Percentiles rank a stretch among this genome's conserved stretches.
Conservation (phyloP, 2,888 invertebrate species). For the Mesorhabditis belari region DNA sequence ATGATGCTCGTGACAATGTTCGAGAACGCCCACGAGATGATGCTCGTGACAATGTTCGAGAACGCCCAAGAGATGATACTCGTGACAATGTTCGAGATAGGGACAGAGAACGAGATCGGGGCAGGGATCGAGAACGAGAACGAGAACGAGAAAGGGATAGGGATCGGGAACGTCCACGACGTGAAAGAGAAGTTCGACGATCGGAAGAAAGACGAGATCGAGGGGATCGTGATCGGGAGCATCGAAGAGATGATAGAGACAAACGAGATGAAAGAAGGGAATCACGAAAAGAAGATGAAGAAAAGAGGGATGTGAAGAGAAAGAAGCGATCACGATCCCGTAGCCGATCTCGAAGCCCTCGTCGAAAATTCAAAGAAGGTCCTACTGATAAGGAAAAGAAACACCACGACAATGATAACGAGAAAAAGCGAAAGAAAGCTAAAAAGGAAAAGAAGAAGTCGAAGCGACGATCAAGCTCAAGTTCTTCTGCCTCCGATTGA, state of each 20-base stretch:
- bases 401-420: slow-evolving; percentile 2
- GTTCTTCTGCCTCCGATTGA: no score
- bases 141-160: background rate
- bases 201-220: slow-evolving; percentile 2
- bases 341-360: slow-evolving; percentile 8
- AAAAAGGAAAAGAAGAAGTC: slow-evolving; percentile 37
- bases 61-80: slow-evolving; percentile 1
- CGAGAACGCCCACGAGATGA: slow-evolving; percentile 1
- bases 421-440: slow-evolving; percentile 18
- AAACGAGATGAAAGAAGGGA: slow-evolving; percentile 5
- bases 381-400: slow-evolving; percentile 7
- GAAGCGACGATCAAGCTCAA: slow-evolving; percentile 21
- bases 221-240: background rate
- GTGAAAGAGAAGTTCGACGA: slow-evolving; percentile 6
- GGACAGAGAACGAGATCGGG: background rate
- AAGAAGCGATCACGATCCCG: slow-evolving; percentile 4
- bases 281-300: slow-evolving; percentile 1
- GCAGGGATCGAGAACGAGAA: background rate
- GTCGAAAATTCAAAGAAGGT: slow-evolving; percentile 15
- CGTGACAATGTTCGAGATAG: slow-evolving; percentile 1
- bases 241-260: slow-evolving; percentile 5
- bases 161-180: background rate
- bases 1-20: background rate
- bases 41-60: background rate
- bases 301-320: background rate